Evolutionary conservation across 2,888 invertebrate genomes (phyloP).

Genomic region (Automeris io): DNA sequence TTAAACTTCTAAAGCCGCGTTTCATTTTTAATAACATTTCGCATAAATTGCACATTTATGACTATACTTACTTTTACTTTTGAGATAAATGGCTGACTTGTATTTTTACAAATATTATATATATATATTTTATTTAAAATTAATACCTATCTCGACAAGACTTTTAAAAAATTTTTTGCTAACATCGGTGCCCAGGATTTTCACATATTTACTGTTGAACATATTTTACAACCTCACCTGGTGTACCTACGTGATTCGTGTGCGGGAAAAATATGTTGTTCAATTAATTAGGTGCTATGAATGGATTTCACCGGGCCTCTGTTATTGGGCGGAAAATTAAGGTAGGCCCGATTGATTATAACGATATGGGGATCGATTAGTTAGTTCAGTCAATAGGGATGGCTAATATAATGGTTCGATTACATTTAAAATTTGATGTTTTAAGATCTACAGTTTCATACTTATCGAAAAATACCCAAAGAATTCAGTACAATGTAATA

Average conservation of each 20-base stretch:
- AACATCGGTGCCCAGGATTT: too few species aligned
- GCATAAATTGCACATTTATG: not conserved
- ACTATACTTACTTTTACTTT: too few species aligned
- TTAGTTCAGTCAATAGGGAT: conserved; percentile 13
- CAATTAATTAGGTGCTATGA: conserved; percentile 64
- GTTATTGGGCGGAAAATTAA: conserved; percentile 60
- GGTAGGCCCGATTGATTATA: conserved; percentile 50
- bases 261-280: conserved; percentile 49
- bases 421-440: not conserved
- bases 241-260: conserved; percentile 46
- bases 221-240: conserved; percentile 60
- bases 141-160: too few species aligned
- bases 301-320: conserved; percentile 46
- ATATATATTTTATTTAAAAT: too few species aligned
- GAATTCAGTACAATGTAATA: not conserved
- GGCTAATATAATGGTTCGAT: not conserved
- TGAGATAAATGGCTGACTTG: too few species aligned
- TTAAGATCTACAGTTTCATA: too few species aligned
- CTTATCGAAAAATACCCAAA: conserved; percentile 1
- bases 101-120: too few species aligned
- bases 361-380: conserved; percentile 43
- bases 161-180: too few species aligned
- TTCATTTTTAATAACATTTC: conserved; percentile 7
- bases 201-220: conserved; percentile 36
- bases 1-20: conserved; percentile 6